Conservation (phyloP, 2,888 invertebrate species). For the Machimus rusticus region DNA sequence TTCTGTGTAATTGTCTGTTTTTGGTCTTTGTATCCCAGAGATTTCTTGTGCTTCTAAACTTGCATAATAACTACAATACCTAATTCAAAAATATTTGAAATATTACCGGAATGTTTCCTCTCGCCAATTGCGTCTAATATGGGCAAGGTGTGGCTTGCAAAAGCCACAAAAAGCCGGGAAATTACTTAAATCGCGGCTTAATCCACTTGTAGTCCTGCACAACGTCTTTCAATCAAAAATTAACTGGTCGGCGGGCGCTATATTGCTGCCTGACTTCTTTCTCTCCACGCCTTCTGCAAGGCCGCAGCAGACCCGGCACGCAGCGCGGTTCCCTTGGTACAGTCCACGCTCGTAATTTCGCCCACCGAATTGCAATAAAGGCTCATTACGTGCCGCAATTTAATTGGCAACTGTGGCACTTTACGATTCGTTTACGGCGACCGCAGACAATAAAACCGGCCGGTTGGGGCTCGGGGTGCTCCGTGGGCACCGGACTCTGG, state of each 20-base stretch:
- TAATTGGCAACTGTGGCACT: conserved; percentile 47
- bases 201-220: not conserved
- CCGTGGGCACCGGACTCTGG: not conserved
- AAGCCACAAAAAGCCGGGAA: not conserved
- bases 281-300: not conserved
- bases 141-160: not conserved
- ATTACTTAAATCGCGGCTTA: not conserved
- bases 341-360: not conserved
- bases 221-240: not conserved
- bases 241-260: not conserved
- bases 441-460: conserved; percentile 41
- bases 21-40: no score
- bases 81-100: no score
- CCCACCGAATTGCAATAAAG: conserved; percentile 32
- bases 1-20: no score
- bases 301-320: not conserved
- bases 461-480: not conserved
- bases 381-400: conserved; percentile 36
- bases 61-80: no score
- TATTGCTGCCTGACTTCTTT: not conserved
- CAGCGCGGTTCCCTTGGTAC: not conserved
- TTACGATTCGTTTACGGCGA: conserved; percentile 47
- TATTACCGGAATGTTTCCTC: not conserved
- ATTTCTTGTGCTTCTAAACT: no score
- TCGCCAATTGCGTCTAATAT: not conserved